Conservation (phyloP, 2,888 invertebrate genomes). For the Chrysolina haemoptera region DNA sequence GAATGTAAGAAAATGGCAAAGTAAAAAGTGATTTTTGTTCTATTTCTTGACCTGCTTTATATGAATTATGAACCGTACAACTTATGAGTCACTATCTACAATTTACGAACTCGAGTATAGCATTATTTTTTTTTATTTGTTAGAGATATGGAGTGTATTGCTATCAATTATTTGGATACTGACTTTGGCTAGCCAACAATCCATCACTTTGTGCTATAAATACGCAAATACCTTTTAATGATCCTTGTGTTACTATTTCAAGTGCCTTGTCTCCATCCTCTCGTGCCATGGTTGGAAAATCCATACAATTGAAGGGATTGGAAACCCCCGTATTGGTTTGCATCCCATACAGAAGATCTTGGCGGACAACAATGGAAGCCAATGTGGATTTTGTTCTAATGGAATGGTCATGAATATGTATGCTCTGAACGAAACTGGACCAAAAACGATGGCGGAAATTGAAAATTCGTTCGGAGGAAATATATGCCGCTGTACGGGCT, state of each 20-base stretch:
- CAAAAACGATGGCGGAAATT: slow-evolving; percentile 74
- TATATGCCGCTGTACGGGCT: slow-evolving; percentile 82
- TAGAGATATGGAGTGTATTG: too few species aligned
- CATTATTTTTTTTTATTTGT: too few species aligned
- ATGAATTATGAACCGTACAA: too few species aligned
- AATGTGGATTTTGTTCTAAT: slow-evolving; percentile 82
- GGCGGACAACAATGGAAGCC: slow-evolving; percentile 76
- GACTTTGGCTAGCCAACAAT: too few species aligned
- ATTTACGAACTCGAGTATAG: too few species aligned
- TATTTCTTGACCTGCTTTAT: too few species aligned
- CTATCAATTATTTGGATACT: too few species aligned
- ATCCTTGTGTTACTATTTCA: slow-evolving; percentile 37
- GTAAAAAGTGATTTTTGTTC: too few species aligned
- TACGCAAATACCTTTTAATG: too few species aligned
- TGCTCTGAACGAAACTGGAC: slow-evolving; percentile 68
- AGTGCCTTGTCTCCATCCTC: slow-evolving; percentile 73
- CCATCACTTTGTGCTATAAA: too few species aligned
- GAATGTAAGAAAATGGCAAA: too few species aligned
- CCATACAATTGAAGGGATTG: slow-evolving; percentile 81
- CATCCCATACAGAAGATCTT: slow-evolving; percentile 76
- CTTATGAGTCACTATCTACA: too few species aligned
- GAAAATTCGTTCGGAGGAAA: slow-evolving; percentile 82
- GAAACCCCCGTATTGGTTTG: slow-evolving; percentile 75
- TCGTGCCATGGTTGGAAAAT: slow-evolving; percentile 77
- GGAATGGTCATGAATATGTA: slow-evolving; percentile 87